Evolutionary conservation across 2,797 vertebrate genomes (phyloP).

Genomic region (Pangasius djambal): DNA sequence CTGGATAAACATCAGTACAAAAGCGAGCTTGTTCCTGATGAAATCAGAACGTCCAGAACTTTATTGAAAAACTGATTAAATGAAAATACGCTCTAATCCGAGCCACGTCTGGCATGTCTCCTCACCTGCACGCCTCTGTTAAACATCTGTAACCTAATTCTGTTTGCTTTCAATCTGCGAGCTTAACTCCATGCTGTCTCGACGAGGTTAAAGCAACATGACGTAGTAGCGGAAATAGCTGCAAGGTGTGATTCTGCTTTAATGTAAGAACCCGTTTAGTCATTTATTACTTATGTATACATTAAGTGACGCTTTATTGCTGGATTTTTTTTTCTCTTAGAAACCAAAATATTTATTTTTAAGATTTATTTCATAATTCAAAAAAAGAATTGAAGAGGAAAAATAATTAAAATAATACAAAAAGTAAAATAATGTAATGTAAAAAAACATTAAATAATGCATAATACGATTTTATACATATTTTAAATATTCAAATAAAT

Average conservation of each 20-base stretch:
- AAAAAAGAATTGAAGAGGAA: background rate
- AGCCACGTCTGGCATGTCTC: conserved; percentile 50
- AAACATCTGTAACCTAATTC: conserved; percentile 66
- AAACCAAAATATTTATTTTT: background rate
- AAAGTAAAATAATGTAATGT: background rate
- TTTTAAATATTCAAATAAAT: background rate
- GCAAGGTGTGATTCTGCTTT: conserved; percentile 45
- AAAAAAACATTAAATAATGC: background rate
- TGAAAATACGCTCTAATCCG: conserved; percentile 61
- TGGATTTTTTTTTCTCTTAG: background rate
- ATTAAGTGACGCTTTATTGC: background rate
- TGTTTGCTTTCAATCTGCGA: conserved; percentile 65
- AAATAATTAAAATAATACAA: background rate
- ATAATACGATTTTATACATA: background rate
- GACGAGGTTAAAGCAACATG: conserved; percentile 69
- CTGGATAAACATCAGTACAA: conserved; percentile 58
- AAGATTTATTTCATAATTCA: background rate
- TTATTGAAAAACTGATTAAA: conserved; percentile 63
- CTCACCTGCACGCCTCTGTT: conserved; percentile 59
- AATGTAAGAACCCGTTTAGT: conserved; percentile 37
- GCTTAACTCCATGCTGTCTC: conserved; percentile 67
- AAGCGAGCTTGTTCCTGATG: conserved; percentile 56
- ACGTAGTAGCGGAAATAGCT: conserved; percentile 55
- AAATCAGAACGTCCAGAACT: conserved; percentile 48
- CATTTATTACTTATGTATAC: background rate